Conservation (phyloP, 2,797 vertebrate genomes). For the Malurus leucopterus region DNA sequence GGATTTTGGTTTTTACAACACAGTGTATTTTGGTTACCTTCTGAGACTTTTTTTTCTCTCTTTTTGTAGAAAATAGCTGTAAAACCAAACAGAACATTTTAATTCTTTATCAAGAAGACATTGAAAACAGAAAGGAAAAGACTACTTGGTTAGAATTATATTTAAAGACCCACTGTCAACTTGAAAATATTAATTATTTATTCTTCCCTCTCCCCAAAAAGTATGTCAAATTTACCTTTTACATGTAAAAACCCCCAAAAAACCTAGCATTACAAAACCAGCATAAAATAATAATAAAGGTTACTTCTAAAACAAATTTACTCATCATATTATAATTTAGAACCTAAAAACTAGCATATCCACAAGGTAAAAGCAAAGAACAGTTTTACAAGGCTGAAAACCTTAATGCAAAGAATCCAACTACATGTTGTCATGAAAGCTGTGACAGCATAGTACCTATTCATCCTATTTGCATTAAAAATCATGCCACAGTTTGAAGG, state of each 20-base stretch:
- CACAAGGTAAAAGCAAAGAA: neutral
- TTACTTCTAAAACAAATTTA: neutral
- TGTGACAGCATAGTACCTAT: neutral
- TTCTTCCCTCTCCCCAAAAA: neutral
- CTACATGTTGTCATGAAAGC: neutral
- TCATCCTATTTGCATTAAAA: neutral
- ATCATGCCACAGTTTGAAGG: neutral
- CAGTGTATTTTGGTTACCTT: slow-evolving; percentile 30
- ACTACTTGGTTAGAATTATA: neutral
- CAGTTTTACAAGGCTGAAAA: neutral
- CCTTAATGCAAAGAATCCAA: neutral
- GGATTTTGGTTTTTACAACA: neutral
- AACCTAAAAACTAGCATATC: neutral
- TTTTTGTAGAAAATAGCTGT: slow-evolving; percentile 51
- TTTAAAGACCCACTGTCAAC: neutral
- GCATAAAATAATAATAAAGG: neutral
- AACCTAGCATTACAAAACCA: neutral
- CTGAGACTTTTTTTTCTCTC: slow-evolving; percentile 28
- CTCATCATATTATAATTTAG: neutral
- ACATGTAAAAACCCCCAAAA: neutral
- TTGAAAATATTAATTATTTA: neutral
- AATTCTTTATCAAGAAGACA: slow-evolving; percentile 1
- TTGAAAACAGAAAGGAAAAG: slow-evolving; percentile 11
- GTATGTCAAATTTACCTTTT: neutral
- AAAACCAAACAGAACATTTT: slow-evolving; percentile 60